phyloP scores from a whole-genome alignment of 2,113 vertebrate species.

The Caranx ignobilis region DNA sequence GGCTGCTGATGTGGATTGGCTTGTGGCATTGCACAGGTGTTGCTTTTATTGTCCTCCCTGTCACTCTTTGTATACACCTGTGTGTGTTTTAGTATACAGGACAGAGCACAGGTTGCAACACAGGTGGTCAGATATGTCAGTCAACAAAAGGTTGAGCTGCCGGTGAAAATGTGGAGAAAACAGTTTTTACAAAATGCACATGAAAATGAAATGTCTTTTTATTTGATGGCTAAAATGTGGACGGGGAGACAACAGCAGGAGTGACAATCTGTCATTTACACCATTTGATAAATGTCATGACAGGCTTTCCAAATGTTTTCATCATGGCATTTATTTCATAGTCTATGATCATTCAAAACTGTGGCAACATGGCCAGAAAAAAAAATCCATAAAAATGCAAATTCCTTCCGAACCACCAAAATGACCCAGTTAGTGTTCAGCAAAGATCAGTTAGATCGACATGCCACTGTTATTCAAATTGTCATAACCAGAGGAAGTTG shows the following conservation, averaged over 20 bases:
- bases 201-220: no score
- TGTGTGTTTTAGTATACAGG: no score
- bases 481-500: neutral
- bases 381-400: neutral
- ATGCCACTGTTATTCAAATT: neutral
- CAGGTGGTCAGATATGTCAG: no score
- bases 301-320: neutral
- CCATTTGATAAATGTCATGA: neutral
- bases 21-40: neutral
- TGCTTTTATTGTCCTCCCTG: neutral
- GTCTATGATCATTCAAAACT: neutral
- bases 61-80: no score
- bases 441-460: neutral
- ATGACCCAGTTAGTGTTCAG: neutral
- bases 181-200: neutral
- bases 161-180: no score
- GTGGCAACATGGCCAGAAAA: neutral
- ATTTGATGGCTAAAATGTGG: neutral
- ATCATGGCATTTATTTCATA: slow-evolving; percentile 11
- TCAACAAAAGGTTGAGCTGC: no score
- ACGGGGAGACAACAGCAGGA: neutral
- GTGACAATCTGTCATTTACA: neutral
- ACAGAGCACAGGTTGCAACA: no score
- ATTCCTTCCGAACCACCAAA: neutral
- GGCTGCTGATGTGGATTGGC: neutral